These are phyloP conservation scores for Caradrina kadenii DNA, from an alignment of 2,888 invertebrate species.

Conservation along the genomic window DNA sequence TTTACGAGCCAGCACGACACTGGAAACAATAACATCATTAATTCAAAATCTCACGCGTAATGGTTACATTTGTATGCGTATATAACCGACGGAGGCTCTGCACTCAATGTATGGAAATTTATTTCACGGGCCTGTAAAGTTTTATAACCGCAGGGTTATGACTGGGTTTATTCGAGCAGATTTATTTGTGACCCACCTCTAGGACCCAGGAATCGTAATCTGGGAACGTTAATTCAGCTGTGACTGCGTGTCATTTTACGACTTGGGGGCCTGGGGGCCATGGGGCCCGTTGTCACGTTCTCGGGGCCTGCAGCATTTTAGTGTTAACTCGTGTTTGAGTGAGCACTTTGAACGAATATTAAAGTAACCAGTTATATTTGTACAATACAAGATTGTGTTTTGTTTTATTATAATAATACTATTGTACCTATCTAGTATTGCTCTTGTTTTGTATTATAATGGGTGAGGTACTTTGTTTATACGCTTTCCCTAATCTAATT, in stretches of 20 bases:
- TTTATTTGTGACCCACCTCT: conserved; percentile 78
- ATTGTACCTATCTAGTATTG: not conserved
- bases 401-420: conserved; percentile 9
- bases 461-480: not conserved
- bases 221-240: conserved; percentile 79
- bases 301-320: conserved; percentile 48
- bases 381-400: conserved; percentile 21
- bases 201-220: conserved; percentile 76
- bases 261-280: conserved; percentile 43
- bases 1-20: conserved; percentile 57
- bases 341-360: conserved; percentile 46
- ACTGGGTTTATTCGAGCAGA: conserved; percentile 75
- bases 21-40: conserved; percentile 71
- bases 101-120: conserved; percentile 74
- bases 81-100: conserved; percentile 46
- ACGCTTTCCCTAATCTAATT: not conserved
- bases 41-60: conserved; percentile 72
- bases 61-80: conserved; percentile 65
- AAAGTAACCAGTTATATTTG: conserved; percentile 40
- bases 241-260: conserved; percentile 79
- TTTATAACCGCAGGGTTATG: conserved; percentile 75
- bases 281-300: conserved; percentile 46
- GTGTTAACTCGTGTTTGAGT: conserved; percentile 52
- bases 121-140: conserved; percentile 76
- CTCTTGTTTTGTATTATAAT: conserved; percentile 10